Percentiles rank a stretch among this genome's conserved stretches.
Conservation (phyloP, 37 sponge, comb jelly and placozoan species). For the Haliclona indistincta region DNA sequence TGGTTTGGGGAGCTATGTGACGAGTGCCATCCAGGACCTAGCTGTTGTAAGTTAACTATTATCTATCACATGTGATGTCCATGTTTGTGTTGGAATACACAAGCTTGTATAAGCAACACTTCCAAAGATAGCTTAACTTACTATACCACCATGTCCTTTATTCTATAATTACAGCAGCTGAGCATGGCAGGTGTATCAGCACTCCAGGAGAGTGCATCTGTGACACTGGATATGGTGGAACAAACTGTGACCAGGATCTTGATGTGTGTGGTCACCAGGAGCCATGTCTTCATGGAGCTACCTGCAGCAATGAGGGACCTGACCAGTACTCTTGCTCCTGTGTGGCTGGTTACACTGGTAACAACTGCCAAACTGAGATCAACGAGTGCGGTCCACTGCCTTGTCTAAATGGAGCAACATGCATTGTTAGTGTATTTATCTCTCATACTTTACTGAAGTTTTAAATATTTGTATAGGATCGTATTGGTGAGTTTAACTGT, state of each 20-base stretch:
- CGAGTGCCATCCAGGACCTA: constrained; percentile 7
- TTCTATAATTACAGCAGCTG: constrained; percentile 3
- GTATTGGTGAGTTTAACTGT: not conserved
- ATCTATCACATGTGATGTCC: no score
- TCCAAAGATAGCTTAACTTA: no score
- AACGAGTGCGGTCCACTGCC: constrained; percentile 21
- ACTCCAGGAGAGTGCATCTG: constrained; percentile 34
- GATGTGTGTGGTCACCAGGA: constrained; percentile 54
- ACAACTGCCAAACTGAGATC: constrained; percentile 36
- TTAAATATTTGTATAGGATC: constrained; percentile 1
- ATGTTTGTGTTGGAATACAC: no score
- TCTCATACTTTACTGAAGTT: not conserved
- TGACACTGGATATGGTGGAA: constrained; percentile 40
- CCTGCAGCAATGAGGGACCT: constrained; percentile 21
- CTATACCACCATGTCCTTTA: no score
- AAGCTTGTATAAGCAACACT: no score
- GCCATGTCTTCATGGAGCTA: constrained; percentile 56
- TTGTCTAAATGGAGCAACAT: constrained; percentile 9
- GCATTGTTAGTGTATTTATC: not conserved
- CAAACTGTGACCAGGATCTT: constrained; percentile 30
- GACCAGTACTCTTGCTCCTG: constrained; percentile 41
- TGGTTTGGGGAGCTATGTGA: constrained; percentile 39
- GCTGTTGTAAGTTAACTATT: constrained; percentile 52
- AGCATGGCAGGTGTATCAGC: constrained; percentile 28
- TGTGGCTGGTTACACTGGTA: constrained; percentile 44